These are phyloP conservation scores for Myotis daubentonii DNA, from an alignment of 2,797 vertebrate genomes.

Conservation along the genomic window DNA sequence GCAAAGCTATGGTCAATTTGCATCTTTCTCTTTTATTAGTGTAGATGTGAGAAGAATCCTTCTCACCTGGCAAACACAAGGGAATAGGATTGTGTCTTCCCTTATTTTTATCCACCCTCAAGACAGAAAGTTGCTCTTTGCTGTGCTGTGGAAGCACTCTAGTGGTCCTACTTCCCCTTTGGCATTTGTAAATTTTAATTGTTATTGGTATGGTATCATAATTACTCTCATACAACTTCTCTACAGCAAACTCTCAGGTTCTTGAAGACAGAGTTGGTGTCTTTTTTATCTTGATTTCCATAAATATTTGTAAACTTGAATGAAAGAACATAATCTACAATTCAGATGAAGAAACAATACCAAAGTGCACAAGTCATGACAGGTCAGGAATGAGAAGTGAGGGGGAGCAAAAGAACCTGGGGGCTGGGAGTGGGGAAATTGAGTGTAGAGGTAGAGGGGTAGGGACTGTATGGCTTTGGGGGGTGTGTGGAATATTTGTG, in stretches of 20 bases:
- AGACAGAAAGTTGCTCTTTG: not conserved
- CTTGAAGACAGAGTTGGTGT: not conserved
- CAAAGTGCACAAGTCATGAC: not conserved
- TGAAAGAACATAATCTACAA: not conserved
- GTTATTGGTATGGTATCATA: not conserved
- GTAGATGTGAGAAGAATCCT: not conserved
- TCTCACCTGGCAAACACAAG: not conserved
- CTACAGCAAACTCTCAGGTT: not conserved
- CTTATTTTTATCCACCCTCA: not conserved
- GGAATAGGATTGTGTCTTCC: not conserved
- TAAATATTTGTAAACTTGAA: not conserved
- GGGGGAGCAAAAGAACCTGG: not conserved
- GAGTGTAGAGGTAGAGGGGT: accelerated
- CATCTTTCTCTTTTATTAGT: too few relatives aligned
- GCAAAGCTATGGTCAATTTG: too few relatives aligned
- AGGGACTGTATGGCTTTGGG: not conserved
- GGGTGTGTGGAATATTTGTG: not conserved
- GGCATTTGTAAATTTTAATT: not conserved
- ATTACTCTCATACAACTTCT: not conserved
- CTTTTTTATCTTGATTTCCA: not conserved
- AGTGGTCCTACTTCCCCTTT: not conserved
- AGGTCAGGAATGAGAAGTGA: not conserved
- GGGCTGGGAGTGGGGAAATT: too few relatives aligned
- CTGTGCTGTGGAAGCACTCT: not conserved
- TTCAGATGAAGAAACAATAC: not conserved